phyloP scores from a whole-genome alignment of 1,140 invertebrate genomes.

The Tachypleus tridentatus region DNA sequence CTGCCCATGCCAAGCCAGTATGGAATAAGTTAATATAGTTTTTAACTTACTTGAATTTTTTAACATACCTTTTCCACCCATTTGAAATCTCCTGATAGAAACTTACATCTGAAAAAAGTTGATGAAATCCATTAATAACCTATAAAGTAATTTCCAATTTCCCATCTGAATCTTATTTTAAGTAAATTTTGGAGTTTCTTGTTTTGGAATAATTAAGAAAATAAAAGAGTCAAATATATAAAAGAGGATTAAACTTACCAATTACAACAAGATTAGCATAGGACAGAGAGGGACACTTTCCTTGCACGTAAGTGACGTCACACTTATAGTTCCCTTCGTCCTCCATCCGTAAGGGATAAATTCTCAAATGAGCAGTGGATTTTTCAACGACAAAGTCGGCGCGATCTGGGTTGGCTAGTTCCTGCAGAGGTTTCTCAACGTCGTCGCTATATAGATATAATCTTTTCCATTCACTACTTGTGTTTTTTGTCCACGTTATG shows the following conservation, averaged over 20 bases:
- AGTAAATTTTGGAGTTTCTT: no score
- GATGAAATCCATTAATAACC: no score
- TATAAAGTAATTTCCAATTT: no score
- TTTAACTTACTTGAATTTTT: no score
- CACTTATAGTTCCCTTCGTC: constrained; percentile 27
- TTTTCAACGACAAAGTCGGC: constrained; percentile 17
- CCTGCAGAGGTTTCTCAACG: constrained; percentile 23
- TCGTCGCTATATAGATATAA: constrained; percentile 25
- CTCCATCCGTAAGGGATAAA: constrained; percentile 17
- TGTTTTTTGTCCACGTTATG: constrained; percentile 27
- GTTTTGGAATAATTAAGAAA: no score
- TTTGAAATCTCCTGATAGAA: no score
- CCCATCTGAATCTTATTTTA: no score
- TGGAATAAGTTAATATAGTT: no score
- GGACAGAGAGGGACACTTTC: constrained; percentile 27
- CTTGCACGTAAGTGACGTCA: constrained; percentile 27
- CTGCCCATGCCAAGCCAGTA: no score
- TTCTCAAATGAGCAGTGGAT: constrained; percentile 15
- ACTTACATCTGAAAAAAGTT: no score
- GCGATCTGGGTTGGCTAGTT: constrained; percentile 20
- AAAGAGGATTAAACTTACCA: constrained; percentile 16
- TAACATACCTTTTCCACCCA: no score
- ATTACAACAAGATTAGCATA: constrained; percentile 24
- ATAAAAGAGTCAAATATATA: no score
- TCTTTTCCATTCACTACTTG: constrained; percentile 23